These are phyloP conservation scores for Tipula helvola DNA, from an alignment of 2,888 invertebrate species.

Conservation along the genomic window DNA sequence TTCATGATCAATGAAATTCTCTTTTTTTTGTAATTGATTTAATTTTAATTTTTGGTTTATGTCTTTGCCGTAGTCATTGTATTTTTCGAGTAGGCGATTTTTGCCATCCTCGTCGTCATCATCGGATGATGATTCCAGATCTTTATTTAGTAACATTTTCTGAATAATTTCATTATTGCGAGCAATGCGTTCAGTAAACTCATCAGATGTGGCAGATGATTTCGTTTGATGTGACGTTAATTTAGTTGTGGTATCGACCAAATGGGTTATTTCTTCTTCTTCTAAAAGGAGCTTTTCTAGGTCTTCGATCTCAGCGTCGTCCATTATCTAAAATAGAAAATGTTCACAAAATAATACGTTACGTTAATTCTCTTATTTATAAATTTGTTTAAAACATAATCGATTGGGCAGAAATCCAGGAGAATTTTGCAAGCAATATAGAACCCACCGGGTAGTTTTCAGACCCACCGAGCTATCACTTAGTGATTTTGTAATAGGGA, in stretches of 20 bases:
- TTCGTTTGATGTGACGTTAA: background rate
- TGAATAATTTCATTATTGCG: background rate
- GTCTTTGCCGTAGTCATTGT: background rate
- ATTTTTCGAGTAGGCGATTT: background rate
- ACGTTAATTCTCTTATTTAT: too few species aligned
- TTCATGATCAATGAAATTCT: slow-evolving; percentile 20
- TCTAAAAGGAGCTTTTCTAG: slow-evolving; percentile 26
- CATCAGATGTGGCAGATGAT: background rate
- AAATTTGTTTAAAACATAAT: too few species aligned
- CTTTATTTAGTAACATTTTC: background rate
- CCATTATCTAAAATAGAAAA: slow-evolving; percentile 10
- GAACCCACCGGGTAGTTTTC: too few species aligned
- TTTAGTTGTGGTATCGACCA: background rate
- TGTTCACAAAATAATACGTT: too few species aligned
- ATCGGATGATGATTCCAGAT: background rate
- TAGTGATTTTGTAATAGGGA: too few species aligned
- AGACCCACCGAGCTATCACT: too few species aligned
- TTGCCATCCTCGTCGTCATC: background rate
- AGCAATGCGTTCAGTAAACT: background rate
- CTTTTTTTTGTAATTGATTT: slow-evolving; percentile 4
- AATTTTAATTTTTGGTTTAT: background rate
- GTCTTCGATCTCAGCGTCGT: slow-evolving; percentile 22
- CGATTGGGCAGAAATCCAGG: too few species aligned
- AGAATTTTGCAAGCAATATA: too few species aligned
- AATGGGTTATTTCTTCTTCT: slow-evolving; percentile 20